These are phyloP conservation scores for Oscheius sp. DNA, from an alignment of 2,888 invertebrate species.

Conservation along the genomic window DNA sequence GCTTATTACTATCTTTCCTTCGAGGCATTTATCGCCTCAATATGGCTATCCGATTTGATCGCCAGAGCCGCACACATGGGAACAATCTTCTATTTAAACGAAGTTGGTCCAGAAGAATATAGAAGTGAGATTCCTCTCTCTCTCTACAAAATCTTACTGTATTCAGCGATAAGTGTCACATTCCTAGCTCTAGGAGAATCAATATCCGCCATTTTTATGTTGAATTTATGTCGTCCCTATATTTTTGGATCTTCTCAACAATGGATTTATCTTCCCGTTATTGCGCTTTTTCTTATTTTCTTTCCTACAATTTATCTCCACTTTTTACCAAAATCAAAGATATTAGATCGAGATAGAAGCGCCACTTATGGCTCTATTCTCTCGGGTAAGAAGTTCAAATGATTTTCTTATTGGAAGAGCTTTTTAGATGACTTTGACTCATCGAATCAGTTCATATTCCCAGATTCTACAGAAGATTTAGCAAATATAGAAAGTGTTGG, in stretches of 20 bases:
- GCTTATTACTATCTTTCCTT: background rate
- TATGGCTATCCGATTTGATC: background rate
- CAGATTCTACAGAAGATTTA: no score
- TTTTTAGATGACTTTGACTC: background rate
- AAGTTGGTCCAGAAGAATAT: no score
- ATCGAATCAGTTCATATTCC: no score
- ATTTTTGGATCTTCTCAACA: background rate
- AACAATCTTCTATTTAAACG: background rate
- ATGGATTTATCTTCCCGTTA: background rate
- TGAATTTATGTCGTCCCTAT: background rate
- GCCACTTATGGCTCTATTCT: background rate
- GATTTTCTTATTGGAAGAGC: background rate
- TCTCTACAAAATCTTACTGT: no score
- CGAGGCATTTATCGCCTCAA: background rate
- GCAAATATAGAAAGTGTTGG: background rate
- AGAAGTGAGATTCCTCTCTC: no score
- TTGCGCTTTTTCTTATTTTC: background rate
- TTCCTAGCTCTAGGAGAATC: no score
- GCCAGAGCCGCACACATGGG: background rate
- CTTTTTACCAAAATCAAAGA: background rate
- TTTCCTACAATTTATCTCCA: background rate
- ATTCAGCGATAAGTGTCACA: no score
- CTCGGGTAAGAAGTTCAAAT: background rate
- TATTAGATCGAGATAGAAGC: background rate
- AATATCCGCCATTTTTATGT: no score